These are phyloP conservation scores for Agrotis ipsilon DNA, from an alignment of 2,888 invertebrate genomes.

Conservation along the genomic window DNA sequence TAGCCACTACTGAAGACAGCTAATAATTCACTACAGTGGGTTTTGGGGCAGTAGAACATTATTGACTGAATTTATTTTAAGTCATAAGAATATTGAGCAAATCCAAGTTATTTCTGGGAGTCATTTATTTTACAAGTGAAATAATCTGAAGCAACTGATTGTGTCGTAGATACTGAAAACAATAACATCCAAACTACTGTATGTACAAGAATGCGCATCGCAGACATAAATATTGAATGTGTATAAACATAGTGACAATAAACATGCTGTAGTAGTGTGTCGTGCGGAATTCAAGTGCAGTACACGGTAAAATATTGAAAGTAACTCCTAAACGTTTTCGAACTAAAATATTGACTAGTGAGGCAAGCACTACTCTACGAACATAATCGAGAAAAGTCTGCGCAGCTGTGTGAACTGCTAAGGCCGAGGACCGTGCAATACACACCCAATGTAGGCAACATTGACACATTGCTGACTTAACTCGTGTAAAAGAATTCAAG, in stretches of 20 bases:
- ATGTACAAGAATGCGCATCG: constrained; percentile 49
- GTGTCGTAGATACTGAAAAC: constrained; percentile 28
- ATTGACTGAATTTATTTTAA: constrained; percentile 29
- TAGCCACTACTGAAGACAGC: constrained; percentile 47
- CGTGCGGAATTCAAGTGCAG: constrained; percentile 71
- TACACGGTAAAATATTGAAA: constrained; percentile 60
- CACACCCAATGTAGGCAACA: constrained; percentile 57
- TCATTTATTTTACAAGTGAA: constrained; percentile 32
- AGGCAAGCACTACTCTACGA: constrained; percentile 78
- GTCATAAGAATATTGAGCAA: constrained; percentile 19
- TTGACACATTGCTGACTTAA: constrained; percentile 69
- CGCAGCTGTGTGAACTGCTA: constrained; percentile 51
- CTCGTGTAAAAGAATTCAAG: constrained; percentile 68
- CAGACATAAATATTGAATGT: constrained; percentile 39
- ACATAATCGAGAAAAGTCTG: constrained; percentile 71
- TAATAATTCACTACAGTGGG: constrained; percentile 50
- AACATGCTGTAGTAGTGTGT: constrained; percentile 63
- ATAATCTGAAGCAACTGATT: constrained; percentile 34
- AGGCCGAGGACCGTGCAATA: constrained; percentile 40
- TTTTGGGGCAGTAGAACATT: constrained; percentile 23
- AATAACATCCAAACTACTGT: constrained; percentile 55
- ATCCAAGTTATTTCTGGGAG: constrained; percentile 22
- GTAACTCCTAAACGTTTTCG: constrained; percentile 54
- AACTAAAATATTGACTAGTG: constrained; percentile 68
- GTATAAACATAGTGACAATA: constrained; percentile 54